Percentiles rank a stretch among this genome's conserved stretches.
Conservation (phyloP, 2,113 vertebrate species). For the Burhinus bistriatus region DNA sequence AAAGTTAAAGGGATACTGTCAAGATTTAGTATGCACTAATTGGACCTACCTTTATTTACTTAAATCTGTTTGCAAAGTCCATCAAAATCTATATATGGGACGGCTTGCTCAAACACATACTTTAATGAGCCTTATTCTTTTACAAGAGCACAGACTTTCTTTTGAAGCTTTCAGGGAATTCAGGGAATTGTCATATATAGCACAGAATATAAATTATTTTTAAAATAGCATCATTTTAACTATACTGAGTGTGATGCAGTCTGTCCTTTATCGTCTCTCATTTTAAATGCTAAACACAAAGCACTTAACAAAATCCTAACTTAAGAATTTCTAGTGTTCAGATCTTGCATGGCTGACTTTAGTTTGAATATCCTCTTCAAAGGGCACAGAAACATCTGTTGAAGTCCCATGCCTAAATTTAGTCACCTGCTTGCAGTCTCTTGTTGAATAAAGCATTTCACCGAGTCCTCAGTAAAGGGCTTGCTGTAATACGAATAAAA, state of each 20-base stretch:
- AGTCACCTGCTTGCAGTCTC: background rate
- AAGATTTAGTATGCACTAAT: constrained; percentile 9
- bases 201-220: background rate
- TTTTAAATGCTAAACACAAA: background rate
- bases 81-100: background rate
- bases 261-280: background rate
- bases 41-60: background rate
- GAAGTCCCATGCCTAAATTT: background rate
- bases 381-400: background rate
- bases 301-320: background rate
- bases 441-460: background rate
- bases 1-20: constrained; percentile 53
- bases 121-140: background rate
- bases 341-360: background rate
- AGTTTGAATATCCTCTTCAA: background rate
- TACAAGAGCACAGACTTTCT: background rate
- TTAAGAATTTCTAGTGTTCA: background rate
- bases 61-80: background rate
- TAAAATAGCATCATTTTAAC: background rate
- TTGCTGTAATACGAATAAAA: background rate
- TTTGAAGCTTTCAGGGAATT: background rate
- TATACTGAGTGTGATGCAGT: background rate
- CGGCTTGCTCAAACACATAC: background rate
- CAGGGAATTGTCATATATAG: background rate
- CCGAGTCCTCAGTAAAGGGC: background rate